These are phyloP conservation scores for Cheirogaleus medius DNA, from an alignment of 2,113 vertebrate genomes.

Conservation along the genomic window DNA sequence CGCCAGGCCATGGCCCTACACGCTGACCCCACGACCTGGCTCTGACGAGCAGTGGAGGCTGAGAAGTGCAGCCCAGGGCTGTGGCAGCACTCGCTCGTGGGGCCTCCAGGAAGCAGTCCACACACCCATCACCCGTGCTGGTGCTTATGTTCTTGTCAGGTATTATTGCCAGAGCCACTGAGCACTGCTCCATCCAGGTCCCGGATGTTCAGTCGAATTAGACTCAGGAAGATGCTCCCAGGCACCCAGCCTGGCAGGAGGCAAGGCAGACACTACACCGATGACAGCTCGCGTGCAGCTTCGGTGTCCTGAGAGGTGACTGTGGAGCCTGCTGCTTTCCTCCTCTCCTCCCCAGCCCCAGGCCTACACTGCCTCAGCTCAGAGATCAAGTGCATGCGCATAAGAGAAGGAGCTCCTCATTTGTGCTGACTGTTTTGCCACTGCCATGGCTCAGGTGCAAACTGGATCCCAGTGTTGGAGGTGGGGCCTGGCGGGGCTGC, in stretches of 20 bases:
- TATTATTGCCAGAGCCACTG: neutral
- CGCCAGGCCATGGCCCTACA: too few relatives aligned
- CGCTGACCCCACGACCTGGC: too few relatives aligned
- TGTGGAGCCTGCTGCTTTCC: neutral
- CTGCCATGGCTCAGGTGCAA: too few relatives aligned
- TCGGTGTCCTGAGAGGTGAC: too few relatives aligned
- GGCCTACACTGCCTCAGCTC: accelerated
- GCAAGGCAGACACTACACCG: neutral
- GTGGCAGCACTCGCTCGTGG: too few relatives aligned
- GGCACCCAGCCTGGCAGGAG: neutral
- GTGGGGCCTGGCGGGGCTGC: too few relatives aligned
- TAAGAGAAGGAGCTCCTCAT: neutral
- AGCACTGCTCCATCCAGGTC: neutral
- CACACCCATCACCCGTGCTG: accelerated
- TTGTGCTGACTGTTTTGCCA: neutral
- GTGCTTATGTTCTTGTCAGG: too few relatives aligned
- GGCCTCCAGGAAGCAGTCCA: neutral
- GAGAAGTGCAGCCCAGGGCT: too few relatives aligned
- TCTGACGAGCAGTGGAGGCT: too few relatives aligned
- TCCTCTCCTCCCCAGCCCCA: neutral
- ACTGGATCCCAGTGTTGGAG: too few relatives aligned
- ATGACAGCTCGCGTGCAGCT: neutral
- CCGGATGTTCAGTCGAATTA: neutral
- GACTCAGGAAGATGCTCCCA: neutral
- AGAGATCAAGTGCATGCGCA: accelerated